A percentile compares a stretch with the other conserved stretches of the same genome.
Evolutionary conservation across 2,888 invertebrate genomes (phyloP).

Genomic region (Adelphocoris suturalis): DNA sequence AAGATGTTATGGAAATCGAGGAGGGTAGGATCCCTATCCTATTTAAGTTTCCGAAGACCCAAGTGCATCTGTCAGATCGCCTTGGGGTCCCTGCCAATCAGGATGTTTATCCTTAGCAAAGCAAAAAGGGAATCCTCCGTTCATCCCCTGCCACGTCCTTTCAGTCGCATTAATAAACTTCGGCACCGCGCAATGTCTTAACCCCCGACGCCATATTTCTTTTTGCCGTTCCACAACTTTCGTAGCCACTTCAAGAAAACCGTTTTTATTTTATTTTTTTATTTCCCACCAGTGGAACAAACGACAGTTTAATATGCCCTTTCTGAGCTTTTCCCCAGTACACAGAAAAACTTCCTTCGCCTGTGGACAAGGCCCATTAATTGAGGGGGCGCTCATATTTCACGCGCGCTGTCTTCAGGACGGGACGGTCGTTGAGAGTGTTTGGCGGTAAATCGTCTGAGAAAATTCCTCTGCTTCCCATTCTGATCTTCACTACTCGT

Average conservation of each 20-base stretch:
- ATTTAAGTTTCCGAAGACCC: constrained; percentile 35
- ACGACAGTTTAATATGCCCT: constrained; percentile 29
- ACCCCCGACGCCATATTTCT: neutral
- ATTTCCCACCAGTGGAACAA: neutral
- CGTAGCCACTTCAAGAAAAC: neutral
- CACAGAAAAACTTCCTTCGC: constrained; percentile 5
- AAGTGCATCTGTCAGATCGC: constrained; percentile 51
- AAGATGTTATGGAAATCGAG: constrained; percentile 52
- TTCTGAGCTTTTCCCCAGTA: neutral
- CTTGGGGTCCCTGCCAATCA: constrained; percentile 43
- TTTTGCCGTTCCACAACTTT: neutral
- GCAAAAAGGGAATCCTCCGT: neutral
- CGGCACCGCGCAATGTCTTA: neutral
- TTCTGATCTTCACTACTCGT: neutral
- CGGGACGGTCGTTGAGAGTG: neutral
- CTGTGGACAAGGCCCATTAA: constrained; percentile 27
- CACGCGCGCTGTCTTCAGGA: neutral
- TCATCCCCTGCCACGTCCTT: constrained; percentile 28
- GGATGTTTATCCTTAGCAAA: constrained; percentile 31
- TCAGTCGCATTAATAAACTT: constrained; percentile 35
- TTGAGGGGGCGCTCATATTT: constrained; percentile 30
- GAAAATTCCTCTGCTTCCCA: neutral
- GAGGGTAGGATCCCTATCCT: constrained; percentile 28
- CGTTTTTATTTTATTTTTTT: neutral
- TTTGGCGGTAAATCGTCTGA: constrained; percentile 8